phyloP scores from a whole-genome alignment of 2,113 vertebrate genomes.

The Turnix velox region DNA sequence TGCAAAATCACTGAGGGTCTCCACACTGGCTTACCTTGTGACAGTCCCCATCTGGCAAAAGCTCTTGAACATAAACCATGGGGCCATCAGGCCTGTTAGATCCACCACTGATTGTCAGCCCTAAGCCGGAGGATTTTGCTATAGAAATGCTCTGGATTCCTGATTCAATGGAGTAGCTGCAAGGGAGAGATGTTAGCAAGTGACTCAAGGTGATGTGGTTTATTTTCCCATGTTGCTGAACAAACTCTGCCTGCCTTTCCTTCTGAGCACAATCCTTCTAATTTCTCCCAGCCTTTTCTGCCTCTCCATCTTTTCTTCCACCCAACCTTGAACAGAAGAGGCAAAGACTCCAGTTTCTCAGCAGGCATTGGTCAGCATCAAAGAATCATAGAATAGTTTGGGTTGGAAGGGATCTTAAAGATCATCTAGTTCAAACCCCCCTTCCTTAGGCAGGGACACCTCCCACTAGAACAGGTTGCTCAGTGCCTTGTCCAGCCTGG shows the following conservation, averaged over 20 bases:
- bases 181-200: neutral
- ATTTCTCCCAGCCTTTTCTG: neutral
- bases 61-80: constrained; percentile 85
- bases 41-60: constrained; percentile 85
- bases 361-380: neutral
- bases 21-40: constrained; percentile 63
- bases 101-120: constrained; percentile 82
- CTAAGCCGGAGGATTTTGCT: constrained; percentile 76
- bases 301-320: neutral
- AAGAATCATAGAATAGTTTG: no score
- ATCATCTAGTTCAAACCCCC: no score
- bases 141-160: constrained; percentile 86
- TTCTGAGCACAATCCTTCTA: neutral
- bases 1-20: neutral
- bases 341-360: neutral
- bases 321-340: neutral
- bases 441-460: no score
- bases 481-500: no score
- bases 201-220: neutral
- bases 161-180: constrained; percentile 79
- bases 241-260: neutral
- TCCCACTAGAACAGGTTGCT: no score
- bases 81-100: constrained; percentile 85
- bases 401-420: no score
- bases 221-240: neutral